These are phyloP conservation scores for Calcarius lapponicus DNA, from an alignment of 2,797 vertebrate species.

Conservation along the genomic window DNA sequence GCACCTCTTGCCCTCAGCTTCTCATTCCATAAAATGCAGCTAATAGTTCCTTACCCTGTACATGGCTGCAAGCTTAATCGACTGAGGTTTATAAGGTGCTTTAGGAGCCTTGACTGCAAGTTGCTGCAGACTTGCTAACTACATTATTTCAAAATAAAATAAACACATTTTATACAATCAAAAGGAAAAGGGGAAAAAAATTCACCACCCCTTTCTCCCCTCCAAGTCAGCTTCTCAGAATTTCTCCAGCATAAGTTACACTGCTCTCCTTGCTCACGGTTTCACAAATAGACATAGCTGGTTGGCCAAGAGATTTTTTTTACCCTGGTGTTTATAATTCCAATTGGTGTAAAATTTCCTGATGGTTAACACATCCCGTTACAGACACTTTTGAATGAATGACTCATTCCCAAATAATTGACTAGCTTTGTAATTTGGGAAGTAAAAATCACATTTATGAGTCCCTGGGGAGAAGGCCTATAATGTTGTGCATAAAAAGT, in stretches of 20 bases:
- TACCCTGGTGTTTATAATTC: conserved; percentile 83
- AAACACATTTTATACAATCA: conserved; percentile 47
- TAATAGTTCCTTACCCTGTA: not conserved
- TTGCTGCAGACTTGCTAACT: conserved; percentile 54
- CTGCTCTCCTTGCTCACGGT: not conserved
- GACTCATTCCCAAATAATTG: conserved; percentile 80
- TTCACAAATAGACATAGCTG: conserved; percentile 56
- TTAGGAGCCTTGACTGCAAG: conserved; percentile 50
- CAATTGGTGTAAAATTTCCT: conserved; percentile 83
- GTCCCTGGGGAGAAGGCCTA: conserved; percentile 71
- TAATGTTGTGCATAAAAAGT: conserved; percentile 79
- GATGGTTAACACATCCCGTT: conserved; percentile 81
- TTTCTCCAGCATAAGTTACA: not conserved
- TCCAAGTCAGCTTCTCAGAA: not conserved
- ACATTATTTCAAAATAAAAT: conserved; percentile 55
- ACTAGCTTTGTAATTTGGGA: conserved; percentile 81
- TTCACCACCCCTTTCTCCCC: not conserved
- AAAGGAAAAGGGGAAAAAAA: not conserved
- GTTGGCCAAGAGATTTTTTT: conserved; percentile 61
- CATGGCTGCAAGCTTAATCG: not conserved
- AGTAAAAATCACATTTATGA: conserved; percentile 81
- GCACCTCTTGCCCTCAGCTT: not conserved
- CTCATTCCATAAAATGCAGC: not conserved
- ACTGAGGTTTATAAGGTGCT: conserved; percentile 50
- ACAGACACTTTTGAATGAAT: conserved; percentile 77